phyloP scores from a whole-genome alignment of 2,888 invertebrate genomes.

The Lasius fuliginosus region DNA sequence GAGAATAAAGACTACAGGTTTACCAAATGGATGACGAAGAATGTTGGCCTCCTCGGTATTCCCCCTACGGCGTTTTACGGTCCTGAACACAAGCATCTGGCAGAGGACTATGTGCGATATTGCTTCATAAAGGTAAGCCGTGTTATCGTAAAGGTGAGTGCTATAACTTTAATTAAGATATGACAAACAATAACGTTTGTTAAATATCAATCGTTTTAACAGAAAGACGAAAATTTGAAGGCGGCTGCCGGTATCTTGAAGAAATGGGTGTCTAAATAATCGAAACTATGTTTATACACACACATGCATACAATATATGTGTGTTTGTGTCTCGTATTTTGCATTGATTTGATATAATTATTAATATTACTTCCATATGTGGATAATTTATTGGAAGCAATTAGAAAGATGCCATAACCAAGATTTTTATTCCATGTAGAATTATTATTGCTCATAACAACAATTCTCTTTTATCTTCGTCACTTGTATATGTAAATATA shows the following conservation, averaged over 20 bases:
- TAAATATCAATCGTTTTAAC: conserved; percentile 81
- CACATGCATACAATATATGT: not conserved
- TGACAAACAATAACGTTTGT: not conserved
- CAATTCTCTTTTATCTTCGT: not conserved
- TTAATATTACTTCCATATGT: not conserved
- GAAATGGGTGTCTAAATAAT: conserved; percentile 82
- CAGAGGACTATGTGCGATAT: conserved; percentile 95
- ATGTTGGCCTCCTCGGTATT: conserved; percentile 96
- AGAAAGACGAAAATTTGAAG: conserved; percentile 89
- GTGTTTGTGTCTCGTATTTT: not conserved
- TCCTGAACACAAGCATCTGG: conserved; percentile 92
- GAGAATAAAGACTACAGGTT: conserved; percentile 94
- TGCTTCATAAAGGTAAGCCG: conserved; percentile 95
- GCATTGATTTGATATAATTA: not conserved
- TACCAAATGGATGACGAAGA: conserved; percentile 98
- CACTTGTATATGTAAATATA: not conserved
- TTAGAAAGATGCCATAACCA: not conserved
- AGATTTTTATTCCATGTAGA: not conserved
- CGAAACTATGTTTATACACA: not conserved
- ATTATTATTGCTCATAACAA: not conserved
- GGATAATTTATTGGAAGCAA: not conserved
- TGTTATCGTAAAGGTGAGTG: conserved; percentile 91
- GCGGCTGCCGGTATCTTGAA: conserved; percentile 84
- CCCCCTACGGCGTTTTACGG: conserved; percentile 98
- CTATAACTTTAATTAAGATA: not conserved